Evolutionary conservation across 1,140 invertebrate species (phyloP).

Genomic region (Zaprionus tsacasi): DNA sequence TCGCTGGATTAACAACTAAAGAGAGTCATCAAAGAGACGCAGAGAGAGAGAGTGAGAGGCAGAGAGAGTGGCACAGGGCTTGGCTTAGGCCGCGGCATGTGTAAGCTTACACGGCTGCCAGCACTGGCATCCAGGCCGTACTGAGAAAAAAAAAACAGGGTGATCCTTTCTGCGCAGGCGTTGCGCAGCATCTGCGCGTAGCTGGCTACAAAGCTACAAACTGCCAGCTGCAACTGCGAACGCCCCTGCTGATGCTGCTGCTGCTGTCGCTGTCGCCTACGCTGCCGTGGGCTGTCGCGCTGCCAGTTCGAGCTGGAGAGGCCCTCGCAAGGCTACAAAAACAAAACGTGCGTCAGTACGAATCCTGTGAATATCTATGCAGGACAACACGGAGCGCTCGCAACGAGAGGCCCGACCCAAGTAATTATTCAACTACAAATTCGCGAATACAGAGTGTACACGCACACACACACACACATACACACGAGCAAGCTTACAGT

Average conservation of each 20-base stretch:
- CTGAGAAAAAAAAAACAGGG: conserved; percentile 66
- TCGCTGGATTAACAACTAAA: conserved; percentile 59
- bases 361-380: conserved; percentile 81
- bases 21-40: conserved; percentile 37
- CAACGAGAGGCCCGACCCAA: conserved; percentile 32
- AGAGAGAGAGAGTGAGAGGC: background rate
- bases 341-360: conserved; percentile 75
- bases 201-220: conserved; percentile 69
- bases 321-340: conserved; percentile 74
- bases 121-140: conserved; percentile 12
- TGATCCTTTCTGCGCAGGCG: conserved; percentile 55
- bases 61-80: conserved; percentile 42
- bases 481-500: background rate
- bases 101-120: conserved; percentile 27
- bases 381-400: conserved; percentile 72
- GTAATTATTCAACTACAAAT: conserved; percentile 2
- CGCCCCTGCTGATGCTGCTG: conserved; percentile 21
- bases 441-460: conserved; percentile 11
- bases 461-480: background rate
- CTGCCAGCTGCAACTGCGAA: conserved; percentile 16
- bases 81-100: conserved; percentile 50
- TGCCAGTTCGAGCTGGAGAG: conserved; percentile 34
- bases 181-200: conserved; percentile 66
- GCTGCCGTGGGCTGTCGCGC: conserved; percentile 2
- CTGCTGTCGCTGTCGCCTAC: background rate